phyloP scores from a whole-genome alignment of 2,888 invertebrate species.

The Lochmaea crataegi region DNA sequence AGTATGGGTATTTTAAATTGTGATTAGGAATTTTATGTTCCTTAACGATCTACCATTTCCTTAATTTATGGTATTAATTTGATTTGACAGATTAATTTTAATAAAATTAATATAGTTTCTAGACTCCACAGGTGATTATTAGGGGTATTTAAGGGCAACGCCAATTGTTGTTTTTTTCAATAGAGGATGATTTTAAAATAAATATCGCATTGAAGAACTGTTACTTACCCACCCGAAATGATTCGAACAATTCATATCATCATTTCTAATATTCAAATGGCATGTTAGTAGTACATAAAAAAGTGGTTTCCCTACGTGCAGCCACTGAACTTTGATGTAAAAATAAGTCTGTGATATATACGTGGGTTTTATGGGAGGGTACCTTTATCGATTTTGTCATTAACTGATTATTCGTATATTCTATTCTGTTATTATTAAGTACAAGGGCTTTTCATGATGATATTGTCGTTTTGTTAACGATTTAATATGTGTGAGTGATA shows the following conservation, averaged over 20 bases:
- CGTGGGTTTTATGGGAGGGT: constrained; percentile 1
- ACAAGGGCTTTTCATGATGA: not conserved
- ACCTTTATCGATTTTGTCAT: constrained; percentile 18
- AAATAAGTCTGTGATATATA: constrained; percentile 8
- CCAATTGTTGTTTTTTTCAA: too few relatives aligned
- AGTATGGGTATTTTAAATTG: too few relatives aligned
- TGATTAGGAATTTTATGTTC: too few relatives aligned
- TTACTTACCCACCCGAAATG: not conserved
- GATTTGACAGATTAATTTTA: too few relatives aligned
- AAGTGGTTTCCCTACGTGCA: not conserved
- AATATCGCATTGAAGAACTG: not conserved
- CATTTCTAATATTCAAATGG: not conserved
- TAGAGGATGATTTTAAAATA: too few relatives aligned
- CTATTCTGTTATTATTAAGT: constrained; percentile 1
- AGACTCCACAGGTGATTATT: too few relatives aligned
- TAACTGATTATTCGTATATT: constrained; percentile 18
- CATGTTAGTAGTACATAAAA: not conserved
- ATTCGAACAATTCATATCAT: not conserved
- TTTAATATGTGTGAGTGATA: not conserved
- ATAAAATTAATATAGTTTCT: too few relatives aligned
- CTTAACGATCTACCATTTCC: too few relatives aligned
- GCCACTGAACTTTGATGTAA: constrained; percentile 16
- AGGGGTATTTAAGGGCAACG: too few relatives aligned
- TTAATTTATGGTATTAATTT: too few relatives aligned
- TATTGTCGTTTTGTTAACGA: not conserved